These are phyloP conservation scores for Lysandra bellargus DNA, from an alignment of 2,888 invertebrate genomes.

Conservation along the genomic window DNA sequence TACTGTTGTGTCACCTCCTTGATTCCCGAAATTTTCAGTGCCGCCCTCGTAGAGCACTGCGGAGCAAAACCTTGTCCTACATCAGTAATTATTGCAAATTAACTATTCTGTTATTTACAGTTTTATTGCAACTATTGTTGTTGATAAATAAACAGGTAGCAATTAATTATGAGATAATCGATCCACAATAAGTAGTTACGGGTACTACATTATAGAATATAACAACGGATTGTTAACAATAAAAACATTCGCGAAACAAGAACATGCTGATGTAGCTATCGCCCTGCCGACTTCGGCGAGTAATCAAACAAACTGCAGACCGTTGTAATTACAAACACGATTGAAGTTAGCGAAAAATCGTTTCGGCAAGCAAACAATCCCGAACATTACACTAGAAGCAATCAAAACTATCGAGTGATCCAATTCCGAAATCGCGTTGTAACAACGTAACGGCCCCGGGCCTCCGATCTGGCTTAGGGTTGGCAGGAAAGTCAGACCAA, in stretches of 20 bases:
- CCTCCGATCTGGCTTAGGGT: conserved; percentile 39
- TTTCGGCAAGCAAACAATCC: conserved; percentile 35
- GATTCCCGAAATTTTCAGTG: no score
- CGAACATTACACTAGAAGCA: conserved; percentile 59
- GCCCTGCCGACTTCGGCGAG: not conserved
- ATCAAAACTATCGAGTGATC: conserved; percentile 67
- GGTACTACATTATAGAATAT: not conserved
- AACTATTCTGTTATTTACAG: conserved; percentile 1
- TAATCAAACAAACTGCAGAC: conserved; percentile 8
- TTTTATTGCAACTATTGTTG: not conserved
- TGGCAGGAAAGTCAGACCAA: not conserved
- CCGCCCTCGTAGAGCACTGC: not conserved
- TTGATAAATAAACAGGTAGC: not conserved
- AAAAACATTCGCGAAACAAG: not conserved
- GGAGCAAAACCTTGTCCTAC: conserved; percentile 9
- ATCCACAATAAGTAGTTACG: not conserved
- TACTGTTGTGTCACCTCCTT: no score
- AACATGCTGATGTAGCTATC: not conserved
- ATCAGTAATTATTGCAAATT: conserved; percentile 10
- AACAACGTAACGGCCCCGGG: conserved; percentile 53
- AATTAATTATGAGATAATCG: not conserved
- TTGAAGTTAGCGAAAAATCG: conserved; percentile 31
- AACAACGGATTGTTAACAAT: not conserved
- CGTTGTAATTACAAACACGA: conserved; percentile 30
- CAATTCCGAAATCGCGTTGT: conserved; percentile 61